Percentiles rank a stretch among this genome's conserved stretches.
Evolutionary conservation across 1,140 invertebrate genomes (phyloP).

Genomic region (Meloidogyne exigua): DNA sequence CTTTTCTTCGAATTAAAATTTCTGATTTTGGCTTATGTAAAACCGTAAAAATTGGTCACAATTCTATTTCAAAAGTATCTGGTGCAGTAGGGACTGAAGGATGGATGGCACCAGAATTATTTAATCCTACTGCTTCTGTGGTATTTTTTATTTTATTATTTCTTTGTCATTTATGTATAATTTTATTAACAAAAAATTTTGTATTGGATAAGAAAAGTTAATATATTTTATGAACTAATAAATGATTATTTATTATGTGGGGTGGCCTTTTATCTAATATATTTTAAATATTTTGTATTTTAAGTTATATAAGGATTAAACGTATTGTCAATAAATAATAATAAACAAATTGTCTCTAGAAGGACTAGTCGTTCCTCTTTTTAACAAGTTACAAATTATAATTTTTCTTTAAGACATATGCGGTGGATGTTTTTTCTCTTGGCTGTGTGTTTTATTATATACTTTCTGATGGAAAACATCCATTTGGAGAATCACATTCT

Average conservation of each 20-base stretch:
- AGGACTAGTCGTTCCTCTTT: too few relatives aligned
- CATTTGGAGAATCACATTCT: constrained; percentile 83
- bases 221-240: too few relatives aligned
- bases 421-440: constrained; percentile 93
- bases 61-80: constrained; percentile 84
- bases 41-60: constrained; percentile 81
- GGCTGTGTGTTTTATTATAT: constrained; percentile 98
- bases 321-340: too few relatives aligned
- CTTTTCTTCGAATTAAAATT: constrained; percentile 87
- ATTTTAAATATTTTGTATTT: too few relatives aligned
- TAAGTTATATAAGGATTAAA: too few relatives aligned
- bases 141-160: constrained; percentile 8
- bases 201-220: too few relatives aligned
- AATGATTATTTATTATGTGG: too few relatives aligned
- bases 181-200: constrained; percentile 15
- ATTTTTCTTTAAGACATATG: constrained; percentile 58
- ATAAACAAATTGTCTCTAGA: too few relatives aligned
- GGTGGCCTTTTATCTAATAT: too few relatives aligned
- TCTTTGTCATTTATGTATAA: neutral
- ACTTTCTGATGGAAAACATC: constrained; percentile 83
- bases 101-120: constrained; percentile 91
- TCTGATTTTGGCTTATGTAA: constrained; percentile 98
- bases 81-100: constrained; percentile 91
- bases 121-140: constrained; percentile 35
- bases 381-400: too few relatives aligned